Percentiles rank a stretch among this genome's conserved stretches.
Evolutionary conservation across 2,113 vertebrate genomes (phyloP).

Genomic region (Pitta sordida): DNA sequence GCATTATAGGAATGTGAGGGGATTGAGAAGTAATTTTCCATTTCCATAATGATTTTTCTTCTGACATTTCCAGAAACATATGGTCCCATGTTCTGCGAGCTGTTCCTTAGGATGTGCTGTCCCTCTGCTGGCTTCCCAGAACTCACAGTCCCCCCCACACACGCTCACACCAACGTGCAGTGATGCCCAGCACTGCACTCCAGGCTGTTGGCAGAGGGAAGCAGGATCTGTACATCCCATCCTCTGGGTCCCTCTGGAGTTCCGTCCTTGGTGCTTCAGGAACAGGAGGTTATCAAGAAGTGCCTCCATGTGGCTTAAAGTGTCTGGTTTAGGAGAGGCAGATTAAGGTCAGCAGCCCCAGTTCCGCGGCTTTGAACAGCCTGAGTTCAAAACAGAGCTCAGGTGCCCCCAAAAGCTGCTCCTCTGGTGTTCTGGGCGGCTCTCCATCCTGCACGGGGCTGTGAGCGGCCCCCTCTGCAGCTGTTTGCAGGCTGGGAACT

Average conservation of each 20-base stretch:
- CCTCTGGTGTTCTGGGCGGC: neutral
- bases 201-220: neutral
- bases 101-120: conserved; percentile 38
- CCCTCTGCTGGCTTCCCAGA: conserved; percentile 36
- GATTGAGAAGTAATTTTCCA: conserved; percentile 14
- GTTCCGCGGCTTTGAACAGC: neutral
- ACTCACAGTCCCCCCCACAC: conserved; percentile 19
- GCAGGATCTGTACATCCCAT: neutral
- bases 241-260: neutral
- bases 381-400: neutral
- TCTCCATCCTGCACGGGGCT: neutral
- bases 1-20: neutral
- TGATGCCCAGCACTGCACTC: neutral
- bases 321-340: neutral
- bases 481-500: neutral
- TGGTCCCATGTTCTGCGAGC: neutral
- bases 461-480: neutral
- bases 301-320: fast-evolving
- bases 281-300: neutral
- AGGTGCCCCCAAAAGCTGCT: neutral
- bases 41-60: conserved; percentile 22
- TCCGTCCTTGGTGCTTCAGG: neutral
- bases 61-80: conserved; percentile 64
- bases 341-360: neutral
- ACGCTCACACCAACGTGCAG: neutral